These are phyloP conservation scores for Cerceris ruficornis DNA, from an alignment of 2,888 invertebrate species.

Conservation along the genomic window DNA sequence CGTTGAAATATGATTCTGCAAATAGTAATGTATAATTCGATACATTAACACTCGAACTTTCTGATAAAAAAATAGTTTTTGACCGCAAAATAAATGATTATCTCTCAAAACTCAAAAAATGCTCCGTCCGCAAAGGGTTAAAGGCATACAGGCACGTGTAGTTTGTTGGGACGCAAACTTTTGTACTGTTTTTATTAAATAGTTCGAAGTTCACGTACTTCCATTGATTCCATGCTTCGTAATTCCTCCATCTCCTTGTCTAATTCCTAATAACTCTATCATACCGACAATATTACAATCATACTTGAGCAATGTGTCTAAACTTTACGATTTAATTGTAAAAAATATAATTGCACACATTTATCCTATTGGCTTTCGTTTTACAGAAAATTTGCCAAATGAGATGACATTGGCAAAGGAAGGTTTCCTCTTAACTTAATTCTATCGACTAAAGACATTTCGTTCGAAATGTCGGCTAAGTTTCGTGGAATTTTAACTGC, in stretches of 20 bases:
- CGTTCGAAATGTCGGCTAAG: too few relatives aligned
- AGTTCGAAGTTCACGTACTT: not conserved
- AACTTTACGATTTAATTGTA: too few relatives aligned
- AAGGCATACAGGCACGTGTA: not conserved
- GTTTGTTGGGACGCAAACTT: not conserved
- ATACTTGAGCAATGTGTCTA: constrained; percentile 29
- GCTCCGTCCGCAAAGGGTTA: too few relatives aligned
- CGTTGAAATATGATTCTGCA: too few relatives aligned
- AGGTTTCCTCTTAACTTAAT: not conserved
- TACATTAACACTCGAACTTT: too few relatives aligned
- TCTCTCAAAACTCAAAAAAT: too few relatives aligned
- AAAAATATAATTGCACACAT: constrained; percentile 4
- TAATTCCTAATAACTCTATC: not conserved
- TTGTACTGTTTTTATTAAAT: not conserved
- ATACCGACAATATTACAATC: not conserved
- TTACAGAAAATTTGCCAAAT: not conserved
- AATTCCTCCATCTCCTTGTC: not conserved
- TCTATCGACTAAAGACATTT: not conserved
- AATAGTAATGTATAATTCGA: too few relatives aligned
- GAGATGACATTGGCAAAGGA: not conserved
- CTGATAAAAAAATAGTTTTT: too few relatives aligned
- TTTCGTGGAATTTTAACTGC: too few relatives aligned
- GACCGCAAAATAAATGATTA: too few relatives aligned
- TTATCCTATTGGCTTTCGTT: constrained; percentile 11
- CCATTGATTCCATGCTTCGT: not conserved